These are phyloP conservation scores for Anarsia innoxiella DNA, from an alignment of 2,888 invertebrate species.

Conservation along the genomic window DNA sequence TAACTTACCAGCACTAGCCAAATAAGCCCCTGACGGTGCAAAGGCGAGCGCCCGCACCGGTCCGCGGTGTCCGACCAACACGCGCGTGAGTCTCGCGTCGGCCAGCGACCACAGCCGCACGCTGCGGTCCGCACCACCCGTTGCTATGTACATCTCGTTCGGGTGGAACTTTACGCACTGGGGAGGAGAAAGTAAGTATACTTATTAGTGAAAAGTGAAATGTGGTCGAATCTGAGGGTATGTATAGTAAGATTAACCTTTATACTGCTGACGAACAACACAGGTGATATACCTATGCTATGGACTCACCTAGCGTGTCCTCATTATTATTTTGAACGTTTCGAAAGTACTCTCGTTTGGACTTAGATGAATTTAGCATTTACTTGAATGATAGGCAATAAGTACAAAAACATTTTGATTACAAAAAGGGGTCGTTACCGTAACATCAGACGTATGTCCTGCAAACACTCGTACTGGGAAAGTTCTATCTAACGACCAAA, in stretches of 20 bases:
- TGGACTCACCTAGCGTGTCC: too few species aligned
- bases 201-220: too few species aligned
- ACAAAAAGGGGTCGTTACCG: slow-evolving; percentile 76
- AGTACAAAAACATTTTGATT: too few species aligned
- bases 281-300: too few species aligned
- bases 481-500: slow-evolving; percentile 88
- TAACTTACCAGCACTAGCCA: slow-evolving; percentile 92
- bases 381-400: too few species aligned
- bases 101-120: slow-evolving; percentile 91
- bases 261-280: too few species aligned
- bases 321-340: too few species aligned
- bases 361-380: too few species aligned
- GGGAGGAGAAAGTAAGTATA: too few species aligned
- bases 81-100: slow-evolving; percentile 86
- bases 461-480: slow-evolving; percentile 89
- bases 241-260: too few species aligned
- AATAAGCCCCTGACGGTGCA: slow-evolving; percentile 87
- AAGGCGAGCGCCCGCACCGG: slow-evolving; percentile 86
- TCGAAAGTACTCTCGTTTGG: too few species aligned
- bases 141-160: slow-evolving; percentile 91
- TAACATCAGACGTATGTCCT: slow-evolving; percentile 92
- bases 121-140: slow-evolving; percentile 92
- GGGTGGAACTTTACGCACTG: slow-evolving; percentile 94
- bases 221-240: too few species aligned
- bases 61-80: slow-evolving; percentile 86